These are phyloP conservation scores for Eupithecia subfuscata DNA, from an alignment of 2,888 invertebrate genomes.

Conservation along the genomic window DNA sequence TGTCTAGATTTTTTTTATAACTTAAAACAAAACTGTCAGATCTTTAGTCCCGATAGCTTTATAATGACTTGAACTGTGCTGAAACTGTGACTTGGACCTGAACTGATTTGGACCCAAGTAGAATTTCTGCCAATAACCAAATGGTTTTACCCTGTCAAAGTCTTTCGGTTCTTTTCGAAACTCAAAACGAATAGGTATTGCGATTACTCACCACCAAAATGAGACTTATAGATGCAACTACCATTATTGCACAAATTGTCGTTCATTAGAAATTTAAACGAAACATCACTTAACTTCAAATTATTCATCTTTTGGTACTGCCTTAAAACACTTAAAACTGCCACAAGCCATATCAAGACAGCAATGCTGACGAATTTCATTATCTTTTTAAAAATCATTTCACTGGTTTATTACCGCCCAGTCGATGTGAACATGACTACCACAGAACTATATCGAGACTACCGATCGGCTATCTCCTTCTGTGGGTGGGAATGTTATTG, in stretches of 20 bases:
- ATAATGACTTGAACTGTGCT: too few species aligned
- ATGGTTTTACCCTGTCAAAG: too few species aligned
- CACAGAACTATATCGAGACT: neutral
- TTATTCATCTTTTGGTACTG: slow-evolving; percentile 45
- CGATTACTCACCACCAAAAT: slow-evolving; percentile 4
- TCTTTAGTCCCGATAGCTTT: too few species aligned
- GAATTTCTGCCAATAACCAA: too few species aligned
- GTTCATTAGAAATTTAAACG: slow-evolving; percentile 5
- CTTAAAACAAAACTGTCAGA: too few species aligned
- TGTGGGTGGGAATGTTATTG: slow-evolving; percentile 16
- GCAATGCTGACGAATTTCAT: slow-evolving; percentile 48
- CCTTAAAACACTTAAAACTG: slow-evolving; percentile 52
- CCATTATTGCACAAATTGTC: neutral
- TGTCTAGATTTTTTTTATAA: too few species aligned
- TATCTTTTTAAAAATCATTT: slow-evolving; percentile 41
- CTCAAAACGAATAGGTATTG: neutral
- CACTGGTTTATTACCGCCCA: neutral
- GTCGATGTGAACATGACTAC: neutral
- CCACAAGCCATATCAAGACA: slow-evolving; percentile 56
- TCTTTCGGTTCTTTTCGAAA: neutral
- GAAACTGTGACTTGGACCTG: too few species aligned
- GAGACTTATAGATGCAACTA: neutral
- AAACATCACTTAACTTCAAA: slow-evolving; percentile 30
- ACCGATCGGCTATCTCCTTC: neutral
- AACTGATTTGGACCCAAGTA: too few species aligned